These are phyloP conservation scores for Eurytoma adleriae DNA, from an alignment of 2,888 invertebrate genomes.

Conservation along the genomic window DNA sequence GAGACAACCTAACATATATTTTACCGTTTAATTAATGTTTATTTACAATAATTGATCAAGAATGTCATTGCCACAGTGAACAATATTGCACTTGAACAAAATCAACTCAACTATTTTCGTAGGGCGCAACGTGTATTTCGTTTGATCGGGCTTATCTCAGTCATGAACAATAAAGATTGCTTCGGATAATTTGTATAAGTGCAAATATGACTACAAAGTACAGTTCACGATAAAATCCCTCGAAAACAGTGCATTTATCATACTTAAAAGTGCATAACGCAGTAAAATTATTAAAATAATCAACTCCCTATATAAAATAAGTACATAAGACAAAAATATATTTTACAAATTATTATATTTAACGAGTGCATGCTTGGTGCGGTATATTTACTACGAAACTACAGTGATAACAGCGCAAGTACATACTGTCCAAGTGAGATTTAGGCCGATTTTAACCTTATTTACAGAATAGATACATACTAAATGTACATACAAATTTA, in stretches of 20 bases:
- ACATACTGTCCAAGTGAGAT: not conserved
- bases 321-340: not conserved
- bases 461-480: conserved; percentile 12
- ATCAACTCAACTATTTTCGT: too few relatives aligned
- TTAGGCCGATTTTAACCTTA: not conserved
- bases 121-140: not conserved
- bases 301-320: not conserved
- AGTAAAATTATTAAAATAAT: too few relatives aligned
- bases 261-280: not conserved
- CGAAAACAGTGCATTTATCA: not conserved
- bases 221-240: not conserved
- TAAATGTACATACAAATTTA: conserved; percentile 6
- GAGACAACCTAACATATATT: not conserved
- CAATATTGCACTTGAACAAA: too few relatives aligned
- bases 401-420: not conserved
- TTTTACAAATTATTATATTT: conserved; percentile 4
- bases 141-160: not conserved
- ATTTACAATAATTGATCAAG: too few relatives aligned
- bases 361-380: conserved; percentile 2
- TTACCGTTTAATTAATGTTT: not conserved
- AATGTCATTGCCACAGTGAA: too few relatives aligned
- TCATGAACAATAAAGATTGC: not conserved
- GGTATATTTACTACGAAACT: conserved; percentile 1
- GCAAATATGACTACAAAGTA: not conserved
- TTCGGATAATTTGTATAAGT: not conserved